Conservation (phyloP, 1,140 invertebrate genomes). For the Goniozus legneri region DNA sequence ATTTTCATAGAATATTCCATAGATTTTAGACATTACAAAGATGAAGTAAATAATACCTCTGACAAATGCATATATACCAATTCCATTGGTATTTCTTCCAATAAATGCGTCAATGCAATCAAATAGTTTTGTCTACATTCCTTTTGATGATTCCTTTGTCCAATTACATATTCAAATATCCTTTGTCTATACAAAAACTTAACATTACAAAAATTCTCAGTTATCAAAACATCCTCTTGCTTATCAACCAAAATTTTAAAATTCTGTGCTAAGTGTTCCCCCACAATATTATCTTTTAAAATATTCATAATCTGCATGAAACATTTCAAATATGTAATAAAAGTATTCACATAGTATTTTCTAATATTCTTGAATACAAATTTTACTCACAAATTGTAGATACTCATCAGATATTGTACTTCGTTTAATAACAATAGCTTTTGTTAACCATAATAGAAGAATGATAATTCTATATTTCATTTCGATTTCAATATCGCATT, state of each 20-base stretch:
- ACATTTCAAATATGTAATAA: no score
- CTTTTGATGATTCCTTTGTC: constrained; percentile 38
- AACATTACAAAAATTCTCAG: constrained; percentile 41
- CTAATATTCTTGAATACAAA: neutral
- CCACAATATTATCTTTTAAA: constrained; percentile 34
- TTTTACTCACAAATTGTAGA: constrained; percentile 27
- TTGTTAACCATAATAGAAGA: constrained; percentile 34
- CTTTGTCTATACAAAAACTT: constrained; percentile 61
- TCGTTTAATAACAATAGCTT: constrained; percentile 30
- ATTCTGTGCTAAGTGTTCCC: constrained; percentile 28
- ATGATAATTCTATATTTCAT: constrained; percentile 18
- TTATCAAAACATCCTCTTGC: constrained; percentile 33
- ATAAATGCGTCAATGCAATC: constrained; percentile 61
- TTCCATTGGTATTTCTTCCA: constrained; percentile 60
- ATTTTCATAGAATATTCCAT: constrained; percentile 12
- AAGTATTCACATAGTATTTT: constrained; percentile 7
- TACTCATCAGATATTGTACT: constrained; percentile 25
- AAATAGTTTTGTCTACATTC: constrained; percentile 58
- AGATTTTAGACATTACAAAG: no score
- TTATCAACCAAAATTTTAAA: constrained; percentile 35
- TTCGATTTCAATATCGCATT: constrained; percentile 12
- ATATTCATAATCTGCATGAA: constrained; percentile 32
- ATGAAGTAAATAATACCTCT: constrained; percentile 54
- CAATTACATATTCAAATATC: constrained; percentile 59
- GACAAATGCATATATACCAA: constrained; percentile 62